phyloP scores from a whole-genome alignment of 1,140 invertebrate species.

The Palaemon carinicauda region DNA sequence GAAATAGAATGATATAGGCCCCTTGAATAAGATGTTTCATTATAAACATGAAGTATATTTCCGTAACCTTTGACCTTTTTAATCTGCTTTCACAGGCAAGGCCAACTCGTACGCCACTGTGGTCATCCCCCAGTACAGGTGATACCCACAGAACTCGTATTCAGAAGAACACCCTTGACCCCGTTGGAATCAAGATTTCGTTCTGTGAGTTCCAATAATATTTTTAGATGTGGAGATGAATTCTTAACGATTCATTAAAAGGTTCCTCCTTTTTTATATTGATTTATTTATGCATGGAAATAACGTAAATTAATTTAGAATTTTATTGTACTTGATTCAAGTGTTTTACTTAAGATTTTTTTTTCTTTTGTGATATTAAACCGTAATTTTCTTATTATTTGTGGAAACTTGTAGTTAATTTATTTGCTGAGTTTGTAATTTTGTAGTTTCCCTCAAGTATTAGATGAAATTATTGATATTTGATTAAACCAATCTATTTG shows the following conservation, averaged over 20 bases:
- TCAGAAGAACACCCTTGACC: constrained; percentile 26
- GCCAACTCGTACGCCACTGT: constrained; percentile 31
- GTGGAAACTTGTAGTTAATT: no score
- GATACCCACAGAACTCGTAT: constrained; percentile 22
- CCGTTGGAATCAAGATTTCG: constrained; percentile 46
- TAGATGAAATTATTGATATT: no score
- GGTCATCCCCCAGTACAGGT: neutral
- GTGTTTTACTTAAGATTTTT: no score
- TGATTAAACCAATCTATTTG: no score
- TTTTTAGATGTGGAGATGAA: neutral
- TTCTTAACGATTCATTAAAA: neutral
- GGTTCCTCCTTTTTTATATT: no score
- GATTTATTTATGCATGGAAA: no score
- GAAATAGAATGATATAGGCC: no score
- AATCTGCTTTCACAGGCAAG: neutral
- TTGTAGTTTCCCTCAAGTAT: neutral
- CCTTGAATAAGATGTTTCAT: no score
- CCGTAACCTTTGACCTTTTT: neutral
- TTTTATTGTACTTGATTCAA: neutral
- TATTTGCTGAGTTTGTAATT: neutral
- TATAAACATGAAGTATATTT: neutral
- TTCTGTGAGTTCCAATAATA: constrained; percentile 15
- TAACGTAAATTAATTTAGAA: no score
- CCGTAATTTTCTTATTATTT: neutral
- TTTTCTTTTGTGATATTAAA: no score